Conservation (phyloP, 2,113 vertebrate genomes). For the Nothocercus nigrocapillus region DNA sequence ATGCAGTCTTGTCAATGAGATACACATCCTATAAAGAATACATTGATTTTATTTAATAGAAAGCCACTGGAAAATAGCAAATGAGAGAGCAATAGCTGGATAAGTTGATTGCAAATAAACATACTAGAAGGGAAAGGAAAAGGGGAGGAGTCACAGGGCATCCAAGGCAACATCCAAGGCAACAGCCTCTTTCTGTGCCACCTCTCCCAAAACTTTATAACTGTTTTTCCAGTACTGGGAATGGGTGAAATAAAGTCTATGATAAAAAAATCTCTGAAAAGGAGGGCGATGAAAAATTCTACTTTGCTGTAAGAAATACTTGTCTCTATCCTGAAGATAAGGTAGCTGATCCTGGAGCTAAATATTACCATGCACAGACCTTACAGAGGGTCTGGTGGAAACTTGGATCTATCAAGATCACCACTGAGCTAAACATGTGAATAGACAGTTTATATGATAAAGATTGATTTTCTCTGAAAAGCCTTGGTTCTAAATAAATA, state of each 20-base stretch:
- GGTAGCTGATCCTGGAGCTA: not conserved
- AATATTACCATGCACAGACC: not conserved
- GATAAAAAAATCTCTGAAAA: not conserved
- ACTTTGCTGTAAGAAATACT: not conserved
- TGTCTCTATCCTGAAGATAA: not conserved
- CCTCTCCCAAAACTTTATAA: not conserved
- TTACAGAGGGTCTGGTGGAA: not conserved
- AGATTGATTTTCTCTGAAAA: constrained; percentile 42
- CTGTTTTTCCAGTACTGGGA: not conserved
- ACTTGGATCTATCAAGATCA: not conserved
- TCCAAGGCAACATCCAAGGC: constrained; percentile 51
- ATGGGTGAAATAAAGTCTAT: not conserved
- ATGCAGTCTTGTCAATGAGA: not conserved
- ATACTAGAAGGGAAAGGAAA: not conserved
- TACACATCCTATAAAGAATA: not conserved
- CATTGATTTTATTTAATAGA: not conserved
- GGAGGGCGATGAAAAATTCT: not conserved
- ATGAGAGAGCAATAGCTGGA: not conserved
- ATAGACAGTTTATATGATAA: not conserved
- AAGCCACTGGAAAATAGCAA: not conserved
- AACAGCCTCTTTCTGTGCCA: constrained; percentile 7
- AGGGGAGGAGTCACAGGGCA: not conserved
- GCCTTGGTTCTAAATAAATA: not conserved
- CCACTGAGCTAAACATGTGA: not conserved
- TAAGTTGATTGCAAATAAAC: constrained; percentile 1